Evolutionary conservation across 2,113 vertebrate genomes (phyloP), one percentile per base, ranked within the genome.

Genomic region (Macroglossus sobrinus): DNA sequence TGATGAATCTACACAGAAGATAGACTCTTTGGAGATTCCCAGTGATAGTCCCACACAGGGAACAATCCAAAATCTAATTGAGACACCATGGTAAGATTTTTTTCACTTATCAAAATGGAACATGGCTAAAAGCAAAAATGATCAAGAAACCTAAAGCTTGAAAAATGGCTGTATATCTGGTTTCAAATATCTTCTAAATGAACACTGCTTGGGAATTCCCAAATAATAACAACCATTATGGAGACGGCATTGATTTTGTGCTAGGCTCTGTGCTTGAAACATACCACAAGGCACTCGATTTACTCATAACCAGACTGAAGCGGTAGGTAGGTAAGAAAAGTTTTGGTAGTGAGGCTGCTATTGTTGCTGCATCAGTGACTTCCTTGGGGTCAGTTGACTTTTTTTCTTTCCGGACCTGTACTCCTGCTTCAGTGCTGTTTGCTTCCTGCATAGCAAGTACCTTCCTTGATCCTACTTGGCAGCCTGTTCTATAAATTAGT

Each of bases 401-500:
- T 63, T 50, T 71, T 38, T 24, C 79, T 79, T 30, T 33, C 80
- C 45, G 72, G n/a, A 18, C 18, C 75, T 47, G 47, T 12, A 26
- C 80, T 76, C 66, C 86, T 59, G 68, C 40, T 69, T 84, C 1
- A 0, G 33, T 63, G 55, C 40, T 40, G 2, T 72, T 82, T 55
- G 84, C 85, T 96, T 97, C 93, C 92, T 88, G 84, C 64, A 69
- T 2, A 47, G 95, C 92, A 93, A 79, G 71, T 13, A 14, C 43
- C 57, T 91, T 94, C 81, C 92, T 74, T 71, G 57, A 81, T 57
- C 72, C 71, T 90, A 76, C 91, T 93, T 96, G 97, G 93, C 95
- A 95, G 93, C 61, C 61, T 92, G 78, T 9, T 74, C 63, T 68
- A 59, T 85, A 63, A 92, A 95, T 68, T 72, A 45, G 15, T 96